Evolutionary conservation across 2,888 invertebrate genomes (phyloP).

Genomic region (Pristionchus arcanus): DNA sequence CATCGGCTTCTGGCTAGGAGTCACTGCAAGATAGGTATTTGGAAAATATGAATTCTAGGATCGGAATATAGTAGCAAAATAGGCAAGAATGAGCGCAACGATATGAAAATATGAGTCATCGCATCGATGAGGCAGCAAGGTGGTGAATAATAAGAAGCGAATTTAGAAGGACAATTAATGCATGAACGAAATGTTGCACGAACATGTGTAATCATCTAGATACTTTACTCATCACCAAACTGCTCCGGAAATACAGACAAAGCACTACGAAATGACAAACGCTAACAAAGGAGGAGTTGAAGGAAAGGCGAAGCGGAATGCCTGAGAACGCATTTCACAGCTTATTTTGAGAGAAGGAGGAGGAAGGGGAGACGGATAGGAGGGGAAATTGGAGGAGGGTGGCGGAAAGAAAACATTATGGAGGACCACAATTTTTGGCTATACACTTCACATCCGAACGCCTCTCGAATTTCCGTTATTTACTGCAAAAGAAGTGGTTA

Average conservation of each 20-base stretch:
- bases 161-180: background rate
- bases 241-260: background rate
- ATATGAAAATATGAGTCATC: too few relatives aligned
- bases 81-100: background rate
- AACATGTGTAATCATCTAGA: background rate
- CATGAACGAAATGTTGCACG: background rate
- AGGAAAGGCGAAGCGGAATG: background rate
- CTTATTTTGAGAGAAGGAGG: background rate
- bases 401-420: background rate
- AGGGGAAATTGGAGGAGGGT: background rate
- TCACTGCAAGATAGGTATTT: too few relatives aligned
- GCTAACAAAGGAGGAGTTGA: background rate
- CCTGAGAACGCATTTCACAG: conserved; percentile 1
- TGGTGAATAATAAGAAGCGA: background rate
- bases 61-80: too few relatives aligned
- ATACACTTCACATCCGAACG: background rate
- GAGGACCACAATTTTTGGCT: background rate
- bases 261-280: background rate
- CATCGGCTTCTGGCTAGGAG: too few relatives aligned
- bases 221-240: too few relatives aligned
- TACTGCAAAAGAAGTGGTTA: too few relatives aligned
- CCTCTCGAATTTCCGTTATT: background rate
- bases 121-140: too few relatives aligned
- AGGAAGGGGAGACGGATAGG: background rate
- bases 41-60: too few relatives aligned